Evolutionary conservation across 1,140 invertebrate genomes (phyloP).

Genomic region (Bathynomus jamesi): DNA sequence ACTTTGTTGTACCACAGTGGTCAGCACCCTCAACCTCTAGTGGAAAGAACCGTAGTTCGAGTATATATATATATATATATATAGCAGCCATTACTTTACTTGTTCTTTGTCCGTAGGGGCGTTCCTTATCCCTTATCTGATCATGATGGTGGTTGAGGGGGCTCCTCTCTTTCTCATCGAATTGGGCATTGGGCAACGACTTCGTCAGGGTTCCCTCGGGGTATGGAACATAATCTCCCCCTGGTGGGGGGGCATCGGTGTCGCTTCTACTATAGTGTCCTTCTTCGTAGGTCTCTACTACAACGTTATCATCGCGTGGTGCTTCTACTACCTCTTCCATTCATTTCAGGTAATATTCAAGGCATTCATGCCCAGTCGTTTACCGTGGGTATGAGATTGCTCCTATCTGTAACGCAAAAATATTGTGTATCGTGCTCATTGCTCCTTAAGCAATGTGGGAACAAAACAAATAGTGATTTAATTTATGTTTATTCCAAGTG

Average conservation of each 20-base stretch:
- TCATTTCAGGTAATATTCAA: slow-evolving; percentile 62
- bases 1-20: too few species aligned
- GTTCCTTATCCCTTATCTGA: slow-evolving; percentile 91
- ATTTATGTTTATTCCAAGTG: too few species aligned
- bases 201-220: slow-evolving; percentile 78
- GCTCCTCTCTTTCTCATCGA: slow-evolving; percentile 89
- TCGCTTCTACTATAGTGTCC: slow-evolving; percentile 81
- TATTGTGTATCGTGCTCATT: too few species aligned
- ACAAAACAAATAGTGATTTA: too few species aligned
- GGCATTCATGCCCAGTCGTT: too few species aligned
- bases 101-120: slow-evolving; percentile 66
- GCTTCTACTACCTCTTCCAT: slow-evolving; percentile 89
- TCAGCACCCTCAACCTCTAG: too few species aligned
- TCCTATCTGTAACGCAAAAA: too few species aligned
- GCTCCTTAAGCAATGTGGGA: too few species aligned
- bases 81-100: too few species aligned
- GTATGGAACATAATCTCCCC: slow-evolving; percentile 92
- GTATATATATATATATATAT: too few species aligned
- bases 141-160: slow-evolving; percentile 87
- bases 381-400: too few species aligned
- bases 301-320: slow-evolving; percentile 98
- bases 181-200: slow-evolving; percentile 82
- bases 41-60: too few species aligned
- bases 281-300: slow-evolving; percentile 69
- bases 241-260: slow-evolving; percentile 80